phyloP scores from a whole-genome alignment of 1,140 invertebrate genomes.

The Nasonia giraulti region DNA sequence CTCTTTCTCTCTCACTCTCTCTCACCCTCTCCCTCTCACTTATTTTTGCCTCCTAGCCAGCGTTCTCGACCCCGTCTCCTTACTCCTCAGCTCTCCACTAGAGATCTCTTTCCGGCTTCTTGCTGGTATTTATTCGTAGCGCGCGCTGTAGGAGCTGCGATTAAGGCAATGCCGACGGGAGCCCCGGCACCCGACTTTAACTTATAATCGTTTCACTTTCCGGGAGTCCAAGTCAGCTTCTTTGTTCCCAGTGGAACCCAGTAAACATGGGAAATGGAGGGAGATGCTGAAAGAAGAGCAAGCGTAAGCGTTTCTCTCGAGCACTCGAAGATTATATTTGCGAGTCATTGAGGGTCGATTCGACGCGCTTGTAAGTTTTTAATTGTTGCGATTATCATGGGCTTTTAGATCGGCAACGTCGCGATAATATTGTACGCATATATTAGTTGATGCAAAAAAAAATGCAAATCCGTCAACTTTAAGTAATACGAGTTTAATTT shows the following conservation, averaged over 20 bases:
- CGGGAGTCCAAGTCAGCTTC: slow-evolving; percentile 22
- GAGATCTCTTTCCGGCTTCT: slow-evolving; percentile 15
- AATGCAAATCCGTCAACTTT: too few relatives aligned
- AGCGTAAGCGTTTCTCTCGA: background rate
- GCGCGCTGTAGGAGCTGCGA: slow-evolving; percentile 21
- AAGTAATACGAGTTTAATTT: too few relatives aligned
- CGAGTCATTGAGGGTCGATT: background rate
- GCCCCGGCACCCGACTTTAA: slow-evolving; percentile 14
- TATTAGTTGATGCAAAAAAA: too few relatives aligned
- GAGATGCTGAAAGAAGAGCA: background rate
- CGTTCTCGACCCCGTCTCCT: slow-evolving; percentile 1
- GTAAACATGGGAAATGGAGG: background rate
- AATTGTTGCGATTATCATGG: background rate
- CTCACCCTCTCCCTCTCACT: slow-evolving; percentile 18
- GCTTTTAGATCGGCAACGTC: too few relatives aligned
- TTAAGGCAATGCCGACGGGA: slow-evolving; percentile 24
- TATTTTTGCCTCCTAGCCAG: background rate
- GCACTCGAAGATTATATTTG: background rate
- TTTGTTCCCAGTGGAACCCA: slow-evolving; percentile 5
- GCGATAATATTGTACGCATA: too few relatives aligned
- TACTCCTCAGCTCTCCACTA: background rate
- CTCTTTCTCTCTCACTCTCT: background rate
- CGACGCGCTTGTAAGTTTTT: background rate
- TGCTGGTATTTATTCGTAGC: slow-evolving; percentile 40
- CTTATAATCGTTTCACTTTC: slow-evolving; percentile 49